Percentiles rank a stretch among this genome's conserved stretches.
phyloP scores from a whole-genome alignment of 1,140 invertebrate genomes.

The Drosophila equinoxialis region DNA sequence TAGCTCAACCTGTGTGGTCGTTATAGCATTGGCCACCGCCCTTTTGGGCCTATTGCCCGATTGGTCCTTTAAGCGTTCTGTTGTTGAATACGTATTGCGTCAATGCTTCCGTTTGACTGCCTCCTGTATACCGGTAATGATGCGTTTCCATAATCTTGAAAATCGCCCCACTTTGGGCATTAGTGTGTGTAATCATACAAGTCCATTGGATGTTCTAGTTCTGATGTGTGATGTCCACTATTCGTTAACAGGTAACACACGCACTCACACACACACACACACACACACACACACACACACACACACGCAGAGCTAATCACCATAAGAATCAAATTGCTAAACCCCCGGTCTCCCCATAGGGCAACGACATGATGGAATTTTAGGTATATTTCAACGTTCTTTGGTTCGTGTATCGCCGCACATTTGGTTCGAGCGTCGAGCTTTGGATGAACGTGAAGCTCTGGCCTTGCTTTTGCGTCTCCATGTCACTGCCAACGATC shows the following conservation, averaged over 20 bases:
- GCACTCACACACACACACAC: too few species aligned
- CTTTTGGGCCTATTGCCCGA: slow-evolving; percentile 50
- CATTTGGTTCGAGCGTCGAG: slow-evolving; percentile 59
- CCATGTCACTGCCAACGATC: slow-evolving; percentile 24
- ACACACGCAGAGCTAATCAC: too few species aligned
- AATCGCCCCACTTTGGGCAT: slow-evolving; percentile 44
- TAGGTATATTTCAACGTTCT: slow-evolving; percentile 50
- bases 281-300: too few species aligned
- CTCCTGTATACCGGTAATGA: slow-evolving; percentile 52
- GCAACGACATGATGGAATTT: slow-evolving; percentile 57
- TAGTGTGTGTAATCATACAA: slow-evolving; percentile 66
- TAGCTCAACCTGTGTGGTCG: slow-evolving; percentile 38
- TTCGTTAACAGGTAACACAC: slow-evolving; percentile 43
- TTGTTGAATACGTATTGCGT: slow-evolving; percentile 33
- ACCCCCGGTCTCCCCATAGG: slow-evolving; percentile 1
- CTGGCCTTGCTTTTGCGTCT: slow-evolving; percentile 22
- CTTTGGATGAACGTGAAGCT: slow-evolving; percentile 41
- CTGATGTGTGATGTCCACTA: slow-evolving; percentile 65
- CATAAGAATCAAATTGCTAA: background rate
- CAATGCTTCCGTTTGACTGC: slow-evolving; percentile 46
- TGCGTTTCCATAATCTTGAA: slow-evolving; percentile 45
- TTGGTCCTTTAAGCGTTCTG: slow-evolving; percentile 18
- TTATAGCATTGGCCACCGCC: slow-evolving; percentile 28
- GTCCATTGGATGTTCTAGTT: slow-evolving; percentile 55
- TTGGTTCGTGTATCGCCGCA: slow-evolving; percentile 50